These are phyloP conservation scores for Tachysurus vachellii DNA, from an alignment of 2,113 vertebrate species.

Conservation along the genomic window DNA sequence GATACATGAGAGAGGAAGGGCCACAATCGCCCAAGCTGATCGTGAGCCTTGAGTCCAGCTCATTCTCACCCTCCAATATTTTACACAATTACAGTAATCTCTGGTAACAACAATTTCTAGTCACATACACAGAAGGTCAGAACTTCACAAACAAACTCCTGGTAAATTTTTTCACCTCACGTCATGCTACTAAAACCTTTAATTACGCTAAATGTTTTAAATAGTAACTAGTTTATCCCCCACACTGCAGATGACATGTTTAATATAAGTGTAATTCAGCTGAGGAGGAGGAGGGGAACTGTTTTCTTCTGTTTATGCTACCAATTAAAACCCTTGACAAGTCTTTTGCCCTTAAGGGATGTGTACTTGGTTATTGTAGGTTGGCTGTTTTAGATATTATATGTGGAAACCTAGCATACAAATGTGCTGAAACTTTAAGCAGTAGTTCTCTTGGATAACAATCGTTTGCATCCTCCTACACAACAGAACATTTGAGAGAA, in stretches of 20 bases:
- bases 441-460: background rate
- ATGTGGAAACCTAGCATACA: background rate
- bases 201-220: background rate
- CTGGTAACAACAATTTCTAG: too few species aligned
- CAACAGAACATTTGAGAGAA: background rate
- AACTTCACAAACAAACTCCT: too few species aligned
- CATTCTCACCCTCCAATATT: background rate
- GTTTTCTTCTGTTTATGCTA: background rate
- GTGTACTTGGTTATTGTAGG: background rate
- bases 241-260: background rate
- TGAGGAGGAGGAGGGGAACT: background rate
- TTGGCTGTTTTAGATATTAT: background rate
- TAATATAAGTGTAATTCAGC: conserved; percentile 5
- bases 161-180: background rate
- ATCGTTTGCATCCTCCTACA: background rate
- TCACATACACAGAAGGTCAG: too few species aligned
- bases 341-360: background rate
- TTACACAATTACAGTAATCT: background rate
- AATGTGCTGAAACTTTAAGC: background rate
- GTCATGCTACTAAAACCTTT: background rate
- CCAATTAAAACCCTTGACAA: conserved; percentile 19
- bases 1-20: too few species aligned
- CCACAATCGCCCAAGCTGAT: too few species aligned
- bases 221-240: background rate
- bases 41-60: too few species aligned